A percentile compares a stretch with the other conserved stretches of the same genome.
phyloP scores from a whole-genome alignment of 2,888 invertebrate genomes.

The Tetragonula carbonaria region DNA sequence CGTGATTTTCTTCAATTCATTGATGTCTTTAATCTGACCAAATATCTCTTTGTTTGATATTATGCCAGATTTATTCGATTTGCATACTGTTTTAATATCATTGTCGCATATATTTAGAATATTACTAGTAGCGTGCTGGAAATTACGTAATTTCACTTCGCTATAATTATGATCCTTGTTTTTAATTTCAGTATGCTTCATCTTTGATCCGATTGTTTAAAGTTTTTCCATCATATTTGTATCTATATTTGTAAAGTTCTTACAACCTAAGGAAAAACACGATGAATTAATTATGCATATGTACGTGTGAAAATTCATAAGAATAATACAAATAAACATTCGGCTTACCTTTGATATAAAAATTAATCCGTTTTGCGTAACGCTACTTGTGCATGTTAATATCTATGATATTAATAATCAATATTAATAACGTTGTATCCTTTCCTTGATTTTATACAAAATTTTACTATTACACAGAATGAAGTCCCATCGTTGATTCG shows the following conservation, averaged over 20 bases:
- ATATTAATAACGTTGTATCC: background rate
- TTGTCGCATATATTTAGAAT: slow-evolving; percentile 27
- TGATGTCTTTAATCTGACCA: slow-evolving; percentile 78
- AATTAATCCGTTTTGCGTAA: slow-evolving; percentile 22
- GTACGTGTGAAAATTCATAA: background rate
- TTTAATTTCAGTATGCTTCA: slow-evolving; percentile 62
- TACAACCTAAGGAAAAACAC: slow-evolving; percentile 26
- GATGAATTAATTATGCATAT: background rate
- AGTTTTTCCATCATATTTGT: slow-evolving; percentile 42
- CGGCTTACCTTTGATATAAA: slow-evolving; percentile 34
- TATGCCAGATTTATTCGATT: slow-evolving; percentile 35
- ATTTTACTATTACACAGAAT: background rate
- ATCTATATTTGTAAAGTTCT: slow-evolving; percentile 8
- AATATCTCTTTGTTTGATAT: slow-evolving; percentile 53
- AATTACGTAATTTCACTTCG: slow-evolving; percentile 54
- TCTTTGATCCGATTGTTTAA: slow-evolving; percentile 50
- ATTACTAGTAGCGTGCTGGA: slow-evolving; percentile 6
- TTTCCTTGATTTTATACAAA: slow-evolving; percentile 9
- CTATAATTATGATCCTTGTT: slow-evolving; percentile 70
- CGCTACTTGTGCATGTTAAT: slow-evolving; percentile 36
- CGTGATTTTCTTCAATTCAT: slow-evolving; percentile 80
- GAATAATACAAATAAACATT: background rate
- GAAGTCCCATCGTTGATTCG: slow-evolving; percentile 25
- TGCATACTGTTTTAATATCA: slow-evolving; percentile 26
- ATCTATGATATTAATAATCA: background rate